Evolutionary conservation across 1,140 invertebrate species (phyloP).

Genomic region (Drosophila paulistorum): DNA sequence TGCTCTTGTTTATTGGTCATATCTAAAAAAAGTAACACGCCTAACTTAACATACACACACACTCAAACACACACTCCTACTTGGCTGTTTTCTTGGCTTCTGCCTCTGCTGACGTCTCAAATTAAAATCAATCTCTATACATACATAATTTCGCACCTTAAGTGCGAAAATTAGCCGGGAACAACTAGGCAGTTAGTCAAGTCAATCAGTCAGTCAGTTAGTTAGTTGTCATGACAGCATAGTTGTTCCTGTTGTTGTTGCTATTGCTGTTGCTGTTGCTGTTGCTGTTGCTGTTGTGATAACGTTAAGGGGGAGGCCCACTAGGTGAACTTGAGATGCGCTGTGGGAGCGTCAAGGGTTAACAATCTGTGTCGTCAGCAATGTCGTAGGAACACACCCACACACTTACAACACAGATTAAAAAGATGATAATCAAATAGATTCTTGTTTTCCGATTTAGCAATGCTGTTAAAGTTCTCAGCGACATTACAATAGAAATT

Average conservation of each 20-base stretch:
- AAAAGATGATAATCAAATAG: too few relatives aligned
- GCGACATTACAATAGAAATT: too few relatives aligned
- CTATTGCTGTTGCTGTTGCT: too few relatives aligned
- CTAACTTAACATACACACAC: neutral
- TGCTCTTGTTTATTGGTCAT: neutral
- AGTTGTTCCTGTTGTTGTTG: neutral
- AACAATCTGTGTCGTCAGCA: too few relatives aligned
- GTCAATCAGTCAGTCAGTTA: constrained; percentile 11
- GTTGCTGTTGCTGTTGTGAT: too few relatives aligned
- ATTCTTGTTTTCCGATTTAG: too few relatives aligned
- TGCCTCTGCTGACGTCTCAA: constrained; percentile 11
- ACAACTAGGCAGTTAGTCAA: neutral
- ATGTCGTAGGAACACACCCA: too few relatives aligned
- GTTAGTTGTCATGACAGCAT: constrained; percentile 25
- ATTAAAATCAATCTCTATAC: constrained; percentile 26
- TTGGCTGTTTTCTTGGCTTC: neutral
- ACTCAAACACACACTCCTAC: neutral
- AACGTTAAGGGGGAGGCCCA: too few relatives aligned
- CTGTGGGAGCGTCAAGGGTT: too few relatives aligned
- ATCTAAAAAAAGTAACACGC: constrained; percentile 3
- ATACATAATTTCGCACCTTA: constrained; percentile 47
- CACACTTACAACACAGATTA: too few relatives aligned
- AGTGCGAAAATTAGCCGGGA: constrained; percentile 59
- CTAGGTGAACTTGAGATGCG: too few relatives aligned
- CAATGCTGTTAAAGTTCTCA: too few relatives aligned